Evolutionary conservation across 2,113 vertebrate genomes (phyloP).

Genomic region (Hippolais icterina): DNA sequence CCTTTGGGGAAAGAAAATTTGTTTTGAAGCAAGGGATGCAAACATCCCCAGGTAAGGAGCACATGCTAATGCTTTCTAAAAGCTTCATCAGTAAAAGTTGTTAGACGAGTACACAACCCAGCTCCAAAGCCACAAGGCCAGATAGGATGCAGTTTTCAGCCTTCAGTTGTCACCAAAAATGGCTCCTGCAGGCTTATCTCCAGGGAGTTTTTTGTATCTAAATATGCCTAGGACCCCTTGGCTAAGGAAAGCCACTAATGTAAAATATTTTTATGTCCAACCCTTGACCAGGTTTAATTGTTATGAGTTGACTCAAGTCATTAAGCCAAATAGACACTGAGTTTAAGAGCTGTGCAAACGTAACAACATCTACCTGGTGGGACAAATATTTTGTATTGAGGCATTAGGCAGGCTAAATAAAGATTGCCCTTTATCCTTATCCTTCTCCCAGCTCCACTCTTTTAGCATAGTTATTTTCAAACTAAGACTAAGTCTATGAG

Average conservation of each 20-base stretch:
- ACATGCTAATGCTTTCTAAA: not conserved
- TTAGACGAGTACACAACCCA: not conserved
- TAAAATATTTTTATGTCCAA: not conserved
- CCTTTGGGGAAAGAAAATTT: not conserved
- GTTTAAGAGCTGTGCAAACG: not conserved
- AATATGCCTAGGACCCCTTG: not conserved
- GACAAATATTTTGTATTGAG: not conserved
- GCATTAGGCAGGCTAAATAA: rapidly evolving
- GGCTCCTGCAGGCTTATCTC: not conserved
- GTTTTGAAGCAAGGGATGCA: not conserved
- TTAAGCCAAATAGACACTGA: not conserved
- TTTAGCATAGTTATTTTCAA: not conserved
- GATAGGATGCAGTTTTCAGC: not conserved
- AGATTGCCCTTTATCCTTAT: not conserved
- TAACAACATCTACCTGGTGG: not conserved
- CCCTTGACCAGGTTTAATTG: not conserved
- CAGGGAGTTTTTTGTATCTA: not conserved
- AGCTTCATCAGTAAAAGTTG: not conserved
- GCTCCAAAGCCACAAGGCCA: not conserved
- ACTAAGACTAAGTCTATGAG: not conserved
- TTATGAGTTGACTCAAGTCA: not conserved
- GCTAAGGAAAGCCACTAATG: not conserved
- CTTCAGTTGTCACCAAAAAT: not conserved
- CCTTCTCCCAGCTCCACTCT: not conserved
- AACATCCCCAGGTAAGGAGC: not conserved